phyloP scores from a whole-genome alignment of 2,113 vertebrate species.

The Parus major region DNA sequence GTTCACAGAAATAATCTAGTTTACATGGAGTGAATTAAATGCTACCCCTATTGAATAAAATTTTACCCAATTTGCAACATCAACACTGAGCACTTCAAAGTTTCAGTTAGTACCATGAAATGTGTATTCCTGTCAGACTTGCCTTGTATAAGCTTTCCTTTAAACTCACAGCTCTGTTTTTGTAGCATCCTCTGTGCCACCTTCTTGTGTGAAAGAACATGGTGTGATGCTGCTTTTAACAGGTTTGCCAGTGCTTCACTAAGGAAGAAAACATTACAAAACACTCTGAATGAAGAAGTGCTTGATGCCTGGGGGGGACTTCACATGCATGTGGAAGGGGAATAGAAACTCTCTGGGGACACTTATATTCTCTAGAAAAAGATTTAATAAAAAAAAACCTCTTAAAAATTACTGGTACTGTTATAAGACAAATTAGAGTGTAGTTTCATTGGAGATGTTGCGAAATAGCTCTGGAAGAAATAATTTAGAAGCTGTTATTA shows the following conservation, averaged over 20 bases:
- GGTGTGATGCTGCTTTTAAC: background rate
- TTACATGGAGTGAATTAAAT: background rate
- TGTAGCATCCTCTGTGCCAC: background rate
- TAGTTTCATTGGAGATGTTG: conserved; percentile 6
- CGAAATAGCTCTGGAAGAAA: conserved; percentile 17
- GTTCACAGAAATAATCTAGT: background rate
- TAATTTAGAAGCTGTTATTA: background rate
- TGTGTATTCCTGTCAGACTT: background rate
- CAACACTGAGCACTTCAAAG: background rate
- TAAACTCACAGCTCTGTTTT: background rate
- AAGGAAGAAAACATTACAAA: background rate
- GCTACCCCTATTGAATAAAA: background rate
- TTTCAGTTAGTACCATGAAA: background rate
- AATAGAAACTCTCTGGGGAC: background rate
- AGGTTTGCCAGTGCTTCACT: background rate
- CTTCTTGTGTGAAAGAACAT: background rate
- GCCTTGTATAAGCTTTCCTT: background rate
- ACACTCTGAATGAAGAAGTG: background rate
- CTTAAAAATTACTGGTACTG: background rate
- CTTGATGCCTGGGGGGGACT: background rate
- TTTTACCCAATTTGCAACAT: background rate
- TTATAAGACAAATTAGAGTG: conserved; percentile 36
- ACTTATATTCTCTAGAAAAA: background rate
- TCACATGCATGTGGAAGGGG: accelerated
- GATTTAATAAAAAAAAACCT: background rate